These are phyloP conservation scores for Cephus cinctus DNA, from an alignment of 1,140 invertebrate genomes.

Conservation along the genomic window DNA sequence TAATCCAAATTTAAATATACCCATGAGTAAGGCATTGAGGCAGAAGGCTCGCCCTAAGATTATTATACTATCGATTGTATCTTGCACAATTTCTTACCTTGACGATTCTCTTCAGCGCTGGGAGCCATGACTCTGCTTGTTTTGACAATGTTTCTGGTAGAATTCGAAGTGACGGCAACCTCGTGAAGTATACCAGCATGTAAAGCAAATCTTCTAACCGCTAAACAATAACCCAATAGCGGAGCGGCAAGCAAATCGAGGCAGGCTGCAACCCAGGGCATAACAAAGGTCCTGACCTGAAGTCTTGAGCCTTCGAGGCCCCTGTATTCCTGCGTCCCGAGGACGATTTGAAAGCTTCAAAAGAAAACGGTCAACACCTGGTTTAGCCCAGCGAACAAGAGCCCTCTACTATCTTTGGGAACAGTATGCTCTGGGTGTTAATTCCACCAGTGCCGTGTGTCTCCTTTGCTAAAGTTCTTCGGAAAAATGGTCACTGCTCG, in stretches of 20 bases:
- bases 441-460: no score
- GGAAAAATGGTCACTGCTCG: constrained; percentile 55
- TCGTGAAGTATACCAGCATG: constrained; percentile 40
- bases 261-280: constrained; percentile 50
- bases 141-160: no score
- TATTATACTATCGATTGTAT: no score
- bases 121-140: constrained; percentile 39
- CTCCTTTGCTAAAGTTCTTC: constrained; percentile 50
- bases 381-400: constrained; percentile 17
- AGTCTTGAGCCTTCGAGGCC: background rate
- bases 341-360: no score
- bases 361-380: no score
- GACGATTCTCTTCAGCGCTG: constrained; percentile 30
- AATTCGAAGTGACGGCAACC: constrained; percentile 9
- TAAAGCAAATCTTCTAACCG: constrained; percentile 40
- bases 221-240: constrained; percentile 42
- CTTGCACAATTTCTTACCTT: no score
- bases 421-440: no score
- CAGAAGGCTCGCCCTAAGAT: no score
- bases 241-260: constrained; percentile 42
- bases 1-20: no score
- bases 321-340: no score
- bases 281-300: constrained; percentile 23
- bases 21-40: no score
- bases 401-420: constrained; percentile 23